Percentiles rank a stretch among this genome's conserved stretches.
Evolutionary conservation across 1,140 invertebrate genomes (phyloP).

Genomic region (Heliconius himera): DNA sequence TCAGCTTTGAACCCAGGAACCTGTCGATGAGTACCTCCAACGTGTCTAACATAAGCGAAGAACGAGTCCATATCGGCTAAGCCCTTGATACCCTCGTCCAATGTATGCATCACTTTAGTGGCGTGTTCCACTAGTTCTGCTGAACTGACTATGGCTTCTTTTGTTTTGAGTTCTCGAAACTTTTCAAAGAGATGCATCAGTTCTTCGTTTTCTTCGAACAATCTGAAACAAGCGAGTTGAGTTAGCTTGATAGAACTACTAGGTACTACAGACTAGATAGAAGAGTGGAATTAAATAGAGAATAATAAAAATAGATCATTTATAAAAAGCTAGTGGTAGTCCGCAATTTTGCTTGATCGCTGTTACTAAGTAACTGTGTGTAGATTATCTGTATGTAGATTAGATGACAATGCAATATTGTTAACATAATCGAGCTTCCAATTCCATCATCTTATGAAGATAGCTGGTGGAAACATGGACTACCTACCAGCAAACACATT

Average conservation of each 20-base stretch:
- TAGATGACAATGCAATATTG: too few relatives aligned
- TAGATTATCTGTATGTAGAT: too few relatives aligned
- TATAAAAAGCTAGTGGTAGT: not conserved
- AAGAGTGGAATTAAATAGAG: not conserved
- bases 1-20: constrained; percentile 92
- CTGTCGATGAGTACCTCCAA: constrained; percentile 90
- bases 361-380: too few relatives aligned
- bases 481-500: too few relatives aligned
- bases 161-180: constrained; percentile 88
- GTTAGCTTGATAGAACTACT: too few relatives aligned
- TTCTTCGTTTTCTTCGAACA: constrained; percentile 94
- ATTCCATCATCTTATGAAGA: too few relatives aligned
- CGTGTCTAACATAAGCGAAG: constrained; percentile 89
- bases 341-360: too few relatives aligned
- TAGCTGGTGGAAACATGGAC: too few relatives aligned
- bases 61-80: constrained; percentile 93
- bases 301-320: not conserved
- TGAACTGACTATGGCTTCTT: constrained; percentile 89
- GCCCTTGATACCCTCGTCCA: constrained; percentile 92
- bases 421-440: too few relatives aligned
- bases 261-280: too few relatives aligned
- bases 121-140: constrained; percentile 93
- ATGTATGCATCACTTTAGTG: constrained; percentile 92
- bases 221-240: constrained; percentile 78
- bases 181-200: constrained; percentile 90